phyloP scores from a whole-genome alignment of 2,113 vertebrate genomes.

The Fukomys damarensis region DNA sequence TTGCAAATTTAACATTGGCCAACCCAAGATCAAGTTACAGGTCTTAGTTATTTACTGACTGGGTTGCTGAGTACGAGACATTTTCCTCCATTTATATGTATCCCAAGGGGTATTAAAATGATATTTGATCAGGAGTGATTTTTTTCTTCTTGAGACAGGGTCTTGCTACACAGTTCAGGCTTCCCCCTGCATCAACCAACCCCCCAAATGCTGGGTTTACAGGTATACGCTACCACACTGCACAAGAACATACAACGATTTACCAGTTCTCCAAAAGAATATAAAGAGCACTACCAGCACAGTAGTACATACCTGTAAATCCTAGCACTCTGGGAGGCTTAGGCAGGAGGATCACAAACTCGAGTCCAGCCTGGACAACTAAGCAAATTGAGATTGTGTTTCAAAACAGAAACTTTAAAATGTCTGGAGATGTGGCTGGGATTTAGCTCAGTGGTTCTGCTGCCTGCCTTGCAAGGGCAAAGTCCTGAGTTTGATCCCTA shows the following conservation, averaged over 20 bases:
- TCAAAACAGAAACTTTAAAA: not conserved
- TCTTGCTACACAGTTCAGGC: too few relatives aligned
- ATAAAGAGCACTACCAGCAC: not conserved
- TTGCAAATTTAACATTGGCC: slow-evolving; percentile 28
- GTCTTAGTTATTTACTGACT: not conserved
- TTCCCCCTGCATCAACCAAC: too few relatives aligned
- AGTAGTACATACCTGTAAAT: not conserved
- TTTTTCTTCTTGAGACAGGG: too few relatives aligned
- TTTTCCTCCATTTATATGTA: not conserved
- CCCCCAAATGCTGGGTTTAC: not conserved
- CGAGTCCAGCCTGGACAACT: not conserved
- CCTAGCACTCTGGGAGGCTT: not conserved
- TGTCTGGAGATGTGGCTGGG: not conserved
- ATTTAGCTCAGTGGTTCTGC: too few relatives aligned
- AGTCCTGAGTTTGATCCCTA: too few relatives aligned
- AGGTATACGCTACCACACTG: not conserved
- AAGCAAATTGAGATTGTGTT: not conserved
- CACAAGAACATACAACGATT: not conserved
- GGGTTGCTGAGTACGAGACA: not conserved
- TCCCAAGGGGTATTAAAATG: not conserved
- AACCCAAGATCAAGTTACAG: slow-evolving; percentile 41
- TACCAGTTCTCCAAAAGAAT: slow-evolving; percentile 17
- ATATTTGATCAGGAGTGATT: not conserved
- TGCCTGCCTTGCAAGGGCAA: too few relatives aligned
- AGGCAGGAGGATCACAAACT: not conserved